Conservation (phyloP, 1,140 invertebrate species). For the Uloborus diversus region DNA sequence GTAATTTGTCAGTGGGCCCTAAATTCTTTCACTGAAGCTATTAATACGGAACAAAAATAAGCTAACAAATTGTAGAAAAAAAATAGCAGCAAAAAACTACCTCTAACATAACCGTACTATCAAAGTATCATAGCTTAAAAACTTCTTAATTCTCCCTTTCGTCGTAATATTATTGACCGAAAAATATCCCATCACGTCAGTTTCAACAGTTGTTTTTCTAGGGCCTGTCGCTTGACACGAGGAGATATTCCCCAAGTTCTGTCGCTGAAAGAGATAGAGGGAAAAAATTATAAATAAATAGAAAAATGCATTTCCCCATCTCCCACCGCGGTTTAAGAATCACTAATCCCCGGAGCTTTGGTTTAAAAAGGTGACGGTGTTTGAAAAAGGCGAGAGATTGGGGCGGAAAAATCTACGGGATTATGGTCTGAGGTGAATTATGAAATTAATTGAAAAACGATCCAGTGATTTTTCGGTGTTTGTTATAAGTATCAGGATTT, state of each 20-base stretch:
- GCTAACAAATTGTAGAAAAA: background rate
- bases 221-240: slow-evolving; percentile 29
- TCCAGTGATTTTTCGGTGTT: background rate
- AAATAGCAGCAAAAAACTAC: background rate
- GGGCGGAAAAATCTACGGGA: slow-evolving; percentile 16
- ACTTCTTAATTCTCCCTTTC: background rate
- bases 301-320: slow-evolving; percentile 2
- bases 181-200: background rate
- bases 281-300: slow-evolving; percentile 8
- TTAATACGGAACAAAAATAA: background rate
- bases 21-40: too few species aligned
- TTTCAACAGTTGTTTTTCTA: slow-evolving; percentile 50
- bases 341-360: slow-evolving; percentile 36
- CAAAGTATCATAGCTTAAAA: slow-evolving; percentile 8
- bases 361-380: background rate
- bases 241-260: slow-evolving; percentile 8
- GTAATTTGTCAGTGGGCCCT: too few species aligned
- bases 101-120: too few species aligned
- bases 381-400: background rate
- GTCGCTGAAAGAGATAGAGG: background rate
- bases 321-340: background rate
- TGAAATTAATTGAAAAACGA: slow-evolving; percentile 51
- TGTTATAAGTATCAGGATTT: background rate
- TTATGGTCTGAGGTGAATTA: slow-evolving; percentile 46
- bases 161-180: slow-evolving; percentile 18